Evolutionary conservation across 2,888 invertebrate genomes (phyloP).

Genomic region (Eupithecia vulgata): DNA sequence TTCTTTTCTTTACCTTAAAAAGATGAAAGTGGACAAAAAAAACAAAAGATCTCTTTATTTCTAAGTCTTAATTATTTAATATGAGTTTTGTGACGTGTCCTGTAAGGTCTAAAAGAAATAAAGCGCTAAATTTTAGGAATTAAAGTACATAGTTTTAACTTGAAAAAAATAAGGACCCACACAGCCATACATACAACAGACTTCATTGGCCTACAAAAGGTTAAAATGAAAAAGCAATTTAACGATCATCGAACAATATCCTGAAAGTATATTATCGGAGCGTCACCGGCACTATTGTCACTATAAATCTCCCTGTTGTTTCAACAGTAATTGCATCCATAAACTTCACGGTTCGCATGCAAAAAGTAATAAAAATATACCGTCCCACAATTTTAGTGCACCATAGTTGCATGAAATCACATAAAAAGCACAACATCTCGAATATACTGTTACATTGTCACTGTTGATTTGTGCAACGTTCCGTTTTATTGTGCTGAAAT

Average conservation of each 20-base stretch:
- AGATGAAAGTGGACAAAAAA: too few relatives aligned
- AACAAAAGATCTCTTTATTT: too few relatives aligned
- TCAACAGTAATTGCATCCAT: constrained; percentile 72
- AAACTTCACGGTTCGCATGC: constrained; percentile 72
- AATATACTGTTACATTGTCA: constrained; percentile 35
- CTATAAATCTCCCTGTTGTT: constrained; percentile 50
- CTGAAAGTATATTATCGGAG: constrained; percentile 38
- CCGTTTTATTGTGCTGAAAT: constrained; percentile 35
- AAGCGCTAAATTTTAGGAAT: too few relatives aligned
- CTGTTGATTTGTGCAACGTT: constrained; percentile 33
- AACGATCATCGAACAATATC: constrained; percentile 42
- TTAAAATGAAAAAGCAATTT: constrained; percentile 35
- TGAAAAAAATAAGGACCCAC: background rate
- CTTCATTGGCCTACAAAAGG: constrained; percentile 32
- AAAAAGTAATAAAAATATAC: constrained; percentile 70
- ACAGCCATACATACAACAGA: constrained; percentile 14
- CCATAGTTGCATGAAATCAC: constrained; percentile 37
- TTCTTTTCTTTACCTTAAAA: too few relatives aligned
- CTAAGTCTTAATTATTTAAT: too few relatives aligned
- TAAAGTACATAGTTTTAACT: too few relatives aligned
- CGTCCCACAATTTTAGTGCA: constrained; percentile 49
- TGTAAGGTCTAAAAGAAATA: too few relatives aligned
- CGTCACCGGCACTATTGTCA: constrained; percentile 44
- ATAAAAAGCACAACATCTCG: constrained; percentile 39
- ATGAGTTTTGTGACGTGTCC: too few relatives aligned